Base-by-base conservation (phyloP, 2,888 invertebrate species). In the Merodon equestris region DNA sequence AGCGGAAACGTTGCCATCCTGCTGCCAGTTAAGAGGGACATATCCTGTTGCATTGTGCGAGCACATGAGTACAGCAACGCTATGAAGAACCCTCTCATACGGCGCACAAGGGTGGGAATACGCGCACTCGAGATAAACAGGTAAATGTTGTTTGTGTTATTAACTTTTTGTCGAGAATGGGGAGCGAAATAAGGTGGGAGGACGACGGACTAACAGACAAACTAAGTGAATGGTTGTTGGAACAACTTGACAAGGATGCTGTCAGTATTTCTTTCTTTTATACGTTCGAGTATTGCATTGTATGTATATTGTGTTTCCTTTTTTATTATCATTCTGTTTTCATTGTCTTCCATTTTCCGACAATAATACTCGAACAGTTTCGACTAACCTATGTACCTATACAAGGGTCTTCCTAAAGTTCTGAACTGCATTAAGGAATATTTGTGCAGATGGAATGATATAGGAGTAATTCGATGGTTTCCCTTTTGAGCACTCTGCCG, bases 131-230 rank as follows among this genome's bases (percentile, higher is more conserved):
- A 77, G 67, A 77, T 72, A 77, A 77, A 77, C 77, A 72, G 77
- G 77, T 77, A 77, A 77, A 77, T 67, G 67, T 61, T 77, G 61
- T 77, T 77, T 77, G 66, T 72, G 48, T 77, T 77, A 77, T 72
- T 61, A 77, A 77, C 72, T 72, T 77, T 38, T 13, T 40, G 17
- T 54, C 13, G 9, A 47, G 51, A 38, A 14, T 12, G 10, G 14
- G 47, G 34, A 2, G 14, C 9, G 13, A n/a, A 12, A n/a, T 19
- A n/a, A 7, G 38, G 14, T 36, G 19, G 10, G 17, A 17, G 36
- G 27, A 47, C 9, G 9, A 14, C 17, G 14, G 13, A 17, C 18
- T 9, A 19, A 56, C 4, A 34, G 12, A 38, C 4, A 40, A 14
- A 17, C 14, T 4, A 50, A 42, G 17, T 7, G 19, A 53, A 4